Conservation (phyloP, 2,797 vertebrate genomes). For the Gila robusta region DNA sequence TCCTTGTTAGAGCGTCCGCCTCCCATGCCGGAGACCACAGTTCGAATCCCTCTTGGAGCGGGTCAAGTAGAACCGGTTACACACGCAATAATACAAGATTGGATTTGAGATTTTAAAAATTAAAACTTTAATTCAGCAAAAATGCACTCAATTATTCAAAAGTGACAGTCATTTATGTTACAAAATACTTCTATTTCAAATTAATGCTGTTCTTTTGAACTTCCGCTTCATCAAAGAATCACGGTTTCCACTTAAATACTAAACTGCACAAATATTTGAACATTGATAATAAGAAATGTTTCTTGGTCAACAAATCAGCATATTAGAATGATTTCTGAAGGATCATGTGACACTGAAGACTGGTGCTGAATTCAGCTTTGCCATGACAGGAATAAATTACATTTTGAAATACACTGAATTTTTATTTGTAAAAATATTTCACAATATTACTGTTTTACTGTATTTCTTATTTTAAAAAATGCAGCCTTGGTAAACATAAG, state of each 20-base stretch:
- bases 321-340: neutral
- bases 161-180: neutral
- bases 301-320: neutral
- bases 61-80: too few relatives aligned
- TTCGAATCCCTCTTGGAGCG: too few relatives aligned
- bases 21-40: too few relatives aligned
- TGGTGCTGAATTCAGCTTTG: neutral
- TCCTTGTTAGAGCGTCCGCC: too few relatives aligned
- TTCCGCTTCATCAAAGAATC: neutral
- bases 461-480: neutral
- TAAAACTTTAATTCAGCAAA: neutral
- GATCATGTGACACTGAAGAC: neutral
- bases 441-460: neutral
- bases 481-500: neutral
- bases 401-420: neutral
- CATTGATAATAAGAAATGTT: neutral
- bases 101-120: neutral
- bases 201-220: neutral
- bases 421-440: neutral
- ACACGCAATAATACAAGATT: neutral
- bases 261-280: neutral
- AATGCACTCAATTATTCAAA: neutral
- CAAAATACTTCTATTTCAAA: neutral
- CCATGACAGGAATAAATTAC: neutral
- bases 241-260: neutral